Evolutionary conservation across 2,888 invertebrate genomes (phyloP).

Genomic region (Cancer borealis): DNA sequence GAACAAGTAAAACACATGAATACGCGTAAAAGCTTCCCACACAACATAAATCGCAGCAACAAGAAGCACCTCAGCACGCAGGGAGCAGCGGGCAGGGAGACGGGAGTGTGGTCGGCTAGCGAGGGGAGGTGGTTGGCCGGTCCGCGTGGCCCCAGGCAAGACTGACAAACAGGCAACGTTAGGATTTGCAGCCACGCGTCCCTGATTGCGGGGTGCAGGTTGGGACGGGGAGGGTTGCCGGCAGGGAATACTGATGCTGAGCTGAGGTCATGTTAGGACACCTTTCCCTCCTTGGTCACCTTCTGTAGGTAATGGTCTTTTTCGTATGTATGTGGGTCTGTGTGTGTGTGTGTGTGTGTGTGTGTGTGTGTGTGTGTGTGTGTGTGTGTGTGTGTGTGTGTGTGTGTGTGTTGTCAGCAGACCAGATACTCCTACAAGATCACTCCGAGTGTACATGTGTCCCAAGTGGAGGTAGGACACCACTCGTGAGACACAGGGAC

Average conservation of each 20-base stretch:
- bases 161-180: constrained; percentile 34
- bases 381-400: constrained; percentile 32
- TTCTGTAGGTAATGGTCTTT: not conserved
- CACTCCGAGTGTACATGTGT: not conserved
- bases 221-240: not conserved
- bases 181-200: constrained; percentile 34
- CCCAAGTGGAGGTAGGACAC: too few species aligned
- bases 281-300: not conserved
- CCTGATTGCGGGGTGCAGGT: not conserved
- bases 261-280: not conserved
- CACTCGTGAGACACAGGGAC: too few species aligned
- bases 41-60: not conserved
- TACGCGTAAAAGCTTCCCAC: not conserved
- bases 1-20: not conserved
- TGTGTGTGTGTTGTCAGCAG: not conserved
- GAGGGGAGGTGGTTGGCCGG: not conserved
- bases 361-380: constrained; percentile 29
- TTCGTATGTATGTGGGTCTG: not conserved
- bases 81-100: not conserved
- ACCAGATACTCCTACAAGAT: not conserved
- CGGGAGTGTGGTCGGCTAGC: not conserved
- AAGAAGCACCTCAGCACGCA: not conserved
- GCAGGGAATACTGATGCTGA: constrained; percentile 37
- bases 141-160: not conserved
- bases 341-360: constrained; percentile 18